Conservation (phyloP, 2,113 vertebrate species). For the Thinocorus orbignyianus region DNA sequence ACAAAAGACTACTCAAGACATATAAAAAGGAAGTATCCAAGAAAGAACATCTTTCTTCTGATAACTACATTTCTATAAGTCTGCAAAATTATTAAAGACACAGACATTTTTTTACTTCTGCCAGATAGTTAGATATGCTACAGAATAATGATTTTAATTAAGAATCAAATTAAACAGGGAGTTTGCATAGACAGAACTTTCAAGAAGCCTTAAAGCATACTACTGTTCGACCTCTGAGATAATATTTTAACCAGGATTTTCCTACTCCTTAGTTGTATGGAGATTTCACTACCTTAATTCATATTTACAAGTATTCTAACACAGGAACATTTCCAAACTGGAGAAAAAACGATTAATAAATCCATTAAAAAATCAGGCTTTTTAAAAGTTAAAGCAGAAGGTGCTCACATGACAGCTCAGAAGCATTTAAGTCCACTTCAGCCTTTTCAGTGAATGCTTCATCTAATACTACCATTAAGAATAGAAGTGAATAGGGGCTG, state of each 20-base stretch:
- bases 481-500: neutral
- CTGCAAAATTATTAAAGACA: constrained; percentile 47
- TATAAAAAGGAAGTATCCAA: constrained; percentile 26
- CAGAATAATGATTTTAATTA: constrained; percentile 40
- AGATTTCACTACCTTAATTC: neutral
- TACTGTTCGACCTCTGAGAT: neutral
- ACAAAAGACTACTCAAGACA: constrained; percentile 43
- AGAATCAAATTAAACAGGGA: neutral
- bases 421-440: neutral
- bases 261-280: neutral
- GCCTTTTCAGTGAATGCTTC: neutral
- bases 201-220: neutral
- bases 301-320: neutral
- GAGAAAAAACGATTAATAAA: neutral
- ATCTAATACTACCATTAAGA: neutral
- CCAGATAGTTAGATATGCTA: constrained; percentile 15
- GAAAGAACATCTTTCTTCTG: constrained; percentile 20
- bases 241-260: neutral
- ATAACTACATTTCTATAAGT: constrained; percentile 15
- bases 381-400: neutral
- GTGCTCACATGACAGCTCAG: neutral
- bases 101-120: neutral
- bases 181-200: neutral
- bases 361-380: neutral
- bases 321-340: neutral